Evolutionary conservation across 2,888 invertebrate genomes (phyloP), one percentile per base, ranked within the genome.

Genomic region (Ctenicera cuprea): DNA sequence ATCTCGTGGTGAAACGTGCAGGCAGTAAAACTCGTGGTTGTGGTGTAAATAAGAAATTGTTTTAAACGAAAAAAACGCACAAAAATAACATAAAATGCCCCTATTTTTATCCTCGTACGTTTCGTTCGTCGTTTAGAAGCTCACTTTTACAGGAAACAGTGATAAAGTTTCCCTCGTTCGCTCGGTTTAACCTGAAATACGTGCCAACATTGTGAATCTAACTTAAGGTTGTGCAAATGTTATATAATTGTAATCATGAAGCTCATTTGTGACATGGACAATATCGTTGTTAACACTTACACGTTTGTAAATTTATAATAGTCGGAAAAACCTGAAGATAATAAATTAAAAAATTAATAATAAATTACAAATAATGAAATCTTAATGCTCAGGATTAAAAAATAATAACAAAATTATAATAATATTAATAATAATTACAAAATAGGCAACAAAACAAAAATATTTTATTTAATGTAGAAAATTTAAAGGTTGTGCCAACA

Each of bases 11-110:
- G 64, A 59, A 64, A 59, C 14, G 62, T 30, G 67, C 43, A 73
- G 50, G 14, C 69, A 48, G 33, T 52, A 43, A 68, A 59, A 61
- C 74, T 69, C 68, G 69, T 59, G 74, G 70, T 65, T 66, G 74
- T 68, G 73, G 52, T 70, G 70, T 74, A 74, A 74, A 74, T 70
- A 74, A 69, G 57, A 57, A 64, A 48, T 50, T 64, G 30, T 14
- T 64, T 45, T 50, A 50, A 59, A 54, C 26, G 8, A n/a, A 20
- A 33, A 64, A 64, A 64, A 64, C 64, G 64, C 45, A 50, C 50
- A 37, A 38, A 52, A 16, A 11, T 59, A 59, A 37, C 59, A 38
- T 59, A 64, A 63, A 64, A 64, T 64, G 62, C 14, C 9, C 12
- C 20, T n/a, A 14, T 33, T 57, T 57, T 33, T 33, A 18, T 14